Base-by-base conservation (phyloP, 2,888 invertebrate species). In the Drosophila subquinaria region DNA sequence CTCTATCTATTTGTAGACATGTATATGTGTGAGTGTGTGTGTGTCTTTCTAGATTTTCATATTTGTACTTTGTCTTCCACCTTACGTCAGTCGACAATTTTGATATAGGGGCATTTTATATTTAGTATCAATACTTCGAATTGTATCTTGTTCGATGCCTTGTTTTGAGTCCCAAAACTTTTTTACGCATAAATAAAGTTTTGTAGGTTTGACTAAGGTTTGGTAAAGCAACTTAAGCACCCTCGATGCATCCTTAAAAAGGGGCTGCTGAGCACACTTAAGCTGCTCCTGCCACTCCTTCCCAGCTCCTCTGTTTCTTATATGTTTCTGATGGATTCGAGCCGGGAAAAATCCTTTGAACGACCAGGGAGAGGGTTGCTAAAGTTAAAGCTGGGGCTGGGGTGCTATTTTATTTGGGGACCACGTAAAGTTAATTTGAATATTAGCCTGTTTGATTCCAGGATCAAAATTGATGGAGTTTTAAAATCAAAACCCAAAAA, bases 71-170 rank as follows among this genome's bases (percentile, higher is more conserved):
- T 79, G 76, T 69, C 79, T 45, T 45, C 35, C 69, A 81, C 89
- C 84, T 84, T 83, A 61, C 63, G 43, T 56, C 69, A 61, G 53
- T 47, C 20, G 15, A 57, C 56, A 60, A 62, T 65, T 53, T 69
- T 73, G 79, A 63, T 59, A 66, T 68, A 55, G 55, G 48, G 52
- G 15, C 52, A 23, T 50, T 68, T 71, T 69, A 72, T 79, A 71
- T 88, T 84, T 82, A 76, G 87, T 84, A 84, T 87, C 82, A 84
- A 84, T 87, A 84, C 86, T 84, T 82, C 76, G 68, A 56, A 76
- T 84, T 88, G 81, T 83, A 64, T 72, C 73, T 61, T 67, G 65
- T 64, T 70, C 51, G 67, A 59, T 55, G 63, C 67, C 70, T 68
- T 68, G 74, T 64, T 79, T 69, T 64, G 65, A 57, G 73, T 23